Percentiles rank a stretch among this genome's conserved stretches.
Evolutionary conservation across 1,140 invertebrate genomes (phyloP).

Genomic region (Gonatopus flavifemur): DNA sequence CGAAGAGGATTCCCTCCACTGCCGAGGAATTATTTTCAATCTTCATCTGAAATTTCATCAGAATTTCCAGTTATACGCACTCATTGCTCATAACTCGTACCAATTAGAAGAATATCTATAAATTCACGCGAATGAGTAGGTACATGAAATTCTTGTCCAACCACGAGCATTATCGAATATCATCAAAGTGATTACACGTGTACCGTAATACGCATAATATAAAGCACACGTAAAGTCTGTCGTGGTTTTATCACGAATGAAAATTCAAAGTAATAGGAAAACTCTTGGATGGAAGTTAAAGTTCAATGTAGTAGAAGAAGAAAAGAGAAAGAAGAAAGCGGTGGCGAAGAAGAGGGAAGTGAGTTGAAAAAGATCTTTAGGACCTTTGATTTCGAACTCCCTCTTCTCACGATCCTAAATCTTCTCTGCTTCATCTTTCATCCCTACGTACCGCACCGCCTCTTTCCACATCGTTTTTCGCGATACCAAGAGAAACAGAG

Average conservation of each 20-base stretch:
- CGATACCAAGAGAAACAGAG: slow-evolving; percentile 8
- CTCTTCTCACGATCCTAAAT: slow-evolving; percentile 23
- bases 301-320: slow-evolving; percentile 44
- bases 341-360: slow-evolving; percentile 27
- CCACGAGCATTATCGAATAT: no score
- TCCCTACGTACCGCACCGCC: slow-evolving; percentile 9
- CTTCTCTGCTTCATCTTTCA: slow-evolving; percentile 22
- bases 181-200: no score
- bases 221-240: slow-evolving; percentile 12
- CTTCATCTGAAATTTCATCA: no score
- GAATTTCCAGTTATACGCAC: no score
- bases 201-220: no score
- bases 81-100: no score
- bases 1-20: no score
- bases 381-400: slow-evolving; percentile 50
- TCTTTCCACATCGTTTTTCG: slow-evolving; percentile 26
- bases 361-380: slow-evolving; percentile 49
- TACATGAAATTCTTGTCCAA: no score
- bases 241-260: slow-evolving; percentile 30
- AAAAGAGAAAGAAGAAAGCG: slow-evolving; percentile 7
- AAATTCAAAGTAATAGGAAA: slow-evolving; percentile 57
- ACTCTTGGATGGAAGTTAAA: slow-evolving; percentile 54
- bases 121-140: no score
- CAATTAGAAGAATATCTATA: no score
- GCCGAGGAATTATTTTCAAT: no score